Evolutionary conservation across 2,797 vertebrate species (phyloP), one percentile per base, ranked within the genome.

Genomic region (Xerus rutilus): DNA sequence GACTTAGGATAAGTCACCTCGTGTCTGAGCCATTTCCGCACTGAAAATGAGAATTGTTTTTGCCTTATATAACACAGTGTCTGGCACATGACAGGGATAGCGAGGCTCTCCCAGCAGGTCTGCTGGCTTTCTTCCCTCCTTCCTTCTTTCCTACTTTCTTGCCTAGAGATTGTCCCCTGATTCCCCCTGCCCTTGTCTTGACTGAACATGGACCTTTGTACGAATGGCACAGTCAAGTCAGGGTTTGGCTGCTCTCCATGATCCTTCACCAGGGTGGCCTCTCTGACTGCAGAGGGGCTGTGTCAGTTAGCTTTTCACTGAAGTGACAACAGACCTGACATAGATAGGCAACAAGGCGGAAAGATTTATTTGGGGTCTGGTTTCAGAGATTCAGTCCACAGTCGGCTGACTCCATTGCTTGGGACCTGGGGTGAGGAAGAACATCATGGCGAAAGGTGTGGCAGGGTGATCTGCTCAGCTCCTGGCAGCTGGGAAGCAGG

Each of bases 161-260:
- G 67, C 59, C 23, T 85, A 25, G 35, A 86, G 39, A 6, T 35
- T 81, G 65, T 89, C 45, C 79, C 30, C n/a, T 35, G 7, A 59
- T 62, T 14, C 9, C 54, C 20, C 32, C 72, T 39, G 6, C 47
- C 84, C 73, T 89, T 91, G 72, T 89, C 65, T 89, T 86, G 39
- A 65, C 78, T 69, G 30, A 45, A 30, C 86, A 82, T 45, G 49
- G 72, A 94, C 49, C 69, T 97, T 95, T 81, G 30, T 54, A 43
- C 2, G 3, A 69, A 83, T 47, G n/a, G 57, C 28, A 76, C 2
- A 4, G 2, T 78, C 2, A 18, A 85, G 79, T 49, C 59, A 95
- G 89, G 57, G 11, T 39, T 73, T 85, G 77, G 90, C 93, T 43
- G 11, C 35, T 28, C 59, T 92, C 78, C 84, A 45, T 0, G 13